These are phyloP conservation scores for Potamilus streckersoni DNA, from an alignment of 1,140 invertebrate species.

Conservation along the genomic window DNA sequence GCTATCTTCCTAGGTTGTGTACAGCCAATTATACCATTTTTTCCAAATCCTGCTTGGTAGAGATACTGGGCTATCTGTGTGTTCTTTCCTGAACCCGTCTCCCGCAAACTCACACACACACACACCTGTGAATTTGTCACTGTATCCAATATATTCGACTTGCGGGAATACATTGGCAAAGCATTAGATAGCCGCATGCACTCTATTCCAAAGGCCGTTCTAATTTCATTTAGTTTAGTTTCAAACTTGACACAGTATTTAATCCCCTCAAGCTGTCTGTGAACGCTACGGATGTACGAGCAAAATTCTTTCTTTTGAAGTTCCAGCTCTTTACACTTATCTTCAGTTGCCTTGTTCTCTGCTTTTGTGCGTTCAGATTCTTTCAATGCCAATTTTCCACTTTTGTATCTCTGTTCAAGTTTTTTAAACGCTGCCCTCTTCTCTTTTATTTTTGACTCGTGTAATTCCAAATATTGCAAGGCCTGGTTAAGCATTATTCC, in stretches of 20 bases:
- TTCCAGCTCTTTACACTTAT: constrained; percentile 47
- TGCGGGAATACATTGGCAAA: constrained; percentile 59
- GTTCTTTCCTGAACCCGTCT: constrained; percentile 90
- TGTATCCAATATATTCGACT: constrained; percentile 46
- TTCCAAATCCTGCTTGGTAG: constrained; percentile 64
- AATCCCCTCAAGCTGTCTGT: constrained; percentile 23
- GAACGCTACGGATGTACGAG: constrained; percentile 19
- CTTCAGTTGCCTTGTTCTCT: constrained; percentile 32
- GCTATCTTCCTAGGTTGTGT: constrained; percentile 66
- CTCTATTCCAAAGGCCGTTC: constrained; percentile 49
- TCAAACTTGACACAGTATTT: constrained; percentile 18
- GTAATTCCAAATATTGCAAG: no score
- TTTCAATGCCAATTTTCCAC: no score
- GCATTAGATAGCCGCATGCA: constrained; percentile 39
- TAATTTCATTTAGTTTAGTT: constrained; percentile 29
- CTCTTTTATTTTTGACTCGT: no score
- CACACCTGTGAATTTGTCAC: constrained; percentile 52
- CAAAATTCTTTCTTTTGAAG: constrained; percentile 45
- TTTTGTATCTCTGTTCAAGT: no score
- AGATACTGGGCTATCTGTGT: constrained; percentile 63
- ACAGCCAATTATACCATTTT: constrained; percentile 81
- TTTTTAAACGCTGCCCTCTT: no score
- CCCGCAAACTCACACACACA: no score
- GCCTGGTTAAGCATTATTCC: no score
- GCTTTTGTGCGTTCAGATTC: constrained; percentile 13